Conservation (phyloP, 30 jellyfish, hydroid and myxozoan genomes). For the Mastigias papua region DNA sequence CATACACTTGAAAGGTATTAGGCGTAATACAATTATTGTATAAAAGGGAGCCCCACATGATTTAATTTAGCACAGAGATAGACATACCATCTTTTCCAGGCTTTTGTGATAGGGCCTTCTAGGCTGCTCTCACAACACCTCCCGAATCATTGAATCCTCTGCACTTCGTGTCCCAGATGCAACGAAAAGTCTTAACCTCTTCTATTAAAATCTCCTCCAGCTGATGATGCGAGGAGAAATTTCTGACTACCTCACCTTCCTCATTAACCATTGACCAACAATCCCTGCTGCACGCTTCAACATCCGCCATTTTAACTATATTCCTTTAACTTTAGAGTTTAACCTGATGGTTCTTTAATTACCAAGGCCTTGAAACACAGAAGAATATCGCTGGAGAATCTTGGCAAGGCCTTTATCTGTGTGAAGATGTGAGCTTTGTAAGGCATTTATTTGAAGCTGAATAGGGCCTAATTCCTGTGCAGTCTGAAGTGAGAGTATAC, state of each 20-base stretch:
- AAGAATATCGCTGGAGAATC: not conserved
- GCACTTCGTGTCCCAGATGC: not conserved
- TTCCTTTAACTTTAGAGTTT: conserved; percentile 4
- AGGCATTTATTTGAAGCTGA: conserved; percentile 3
- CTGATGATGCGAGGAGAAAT: not conserved
- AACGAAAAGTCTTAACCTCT: not conserved
- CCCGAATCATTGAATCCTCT: not conserved
- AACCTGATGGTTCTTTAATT: not conserved
- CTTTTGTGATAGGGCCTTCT: not conserved
- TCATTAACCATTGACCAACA: not conserved
- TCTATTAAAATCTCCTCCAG: not conserved
- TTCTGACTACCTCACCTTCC: not conserved
- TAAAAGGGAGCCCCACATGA: not conserved
- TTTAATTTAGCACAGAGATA: not conserved
- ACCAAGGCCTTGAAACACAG: conserved; percentile 38
- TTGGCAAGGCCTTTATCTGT: not conserved
- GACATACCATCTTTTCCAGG: not conserved
- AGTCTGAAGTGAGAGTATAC: no score
- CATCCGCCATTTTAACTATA: conserved; percentile 2
- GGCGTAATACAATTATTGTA: not conserved
- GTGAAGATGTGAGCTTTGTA: not conserved
- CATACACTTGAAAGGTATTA: not conserved
- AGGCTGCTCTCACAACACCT: not conserved
- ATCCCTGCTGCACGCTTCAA: not conserved
- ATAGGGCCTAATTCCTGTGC: no score